Base-by-base conservation (phyloP, 2,113 vertebrate species). In the human (Homo sapiens) region DNA sequence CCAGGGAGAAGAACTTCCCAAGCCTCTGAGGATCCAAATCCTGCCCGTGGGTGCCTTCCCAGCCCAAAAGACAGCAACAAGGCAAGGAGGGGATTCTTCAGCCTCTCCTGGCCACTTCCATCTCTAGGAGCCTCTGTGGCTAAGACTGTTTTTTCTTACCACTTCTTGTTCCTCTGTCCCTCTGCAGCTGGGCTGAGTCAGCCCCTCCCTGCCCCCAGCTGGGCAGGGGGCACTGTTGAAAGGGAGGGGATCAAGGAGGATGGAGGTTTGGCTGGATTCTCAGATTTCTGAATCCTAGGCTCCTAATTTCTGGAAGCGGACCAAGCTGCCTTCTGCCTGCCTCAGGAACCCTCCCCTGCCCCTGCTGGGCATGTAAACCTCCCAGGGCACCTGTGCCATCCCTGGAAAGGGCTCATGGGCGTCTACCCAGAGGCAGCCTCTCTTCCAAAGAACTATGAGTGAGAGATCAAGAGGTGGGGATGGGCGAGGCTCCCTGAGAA, bases 141-240 rank as follows among this genome's bases (percentile, higher is more conserved):
- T 76, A 25, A 3, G 25, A 18, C 95, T 92, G 43, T 68, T 59
- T 79, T 43, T 40, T 14, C 30, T 78, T 0, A 1, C 79, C 88
- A 97, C 96, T 98, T 98, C 97, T 97, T 78, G 73, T 97, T 98
- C 75, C 86, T 90, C 64, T 79, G 86, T 43, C 45, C 40, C 50
- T n/a, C 70, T 13, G 38, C 96, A 97, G 96, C 96, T 95, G 95
- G 93, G 68, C 93, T 96, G 97, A 95, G 93, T 96, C 96, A 97
- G 92, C 90, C 89, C 66, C 81, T 82, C 89, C 75, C 57, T 10
- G 9, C 18, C 18, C 64, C 52, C 6, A 13, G 9, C 55, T 9
- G 5, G 35, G 17, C n/a, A 57, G 40, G 12, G 50, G 22, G 20
- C 12, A 11, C 5, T 25, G 52, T 38, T 13, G 68, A 32, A 70